phyloP scores from a whole-genome alignment of 2,797 vertebrate species.

The Chaetodon trifasciatus region DNA sequence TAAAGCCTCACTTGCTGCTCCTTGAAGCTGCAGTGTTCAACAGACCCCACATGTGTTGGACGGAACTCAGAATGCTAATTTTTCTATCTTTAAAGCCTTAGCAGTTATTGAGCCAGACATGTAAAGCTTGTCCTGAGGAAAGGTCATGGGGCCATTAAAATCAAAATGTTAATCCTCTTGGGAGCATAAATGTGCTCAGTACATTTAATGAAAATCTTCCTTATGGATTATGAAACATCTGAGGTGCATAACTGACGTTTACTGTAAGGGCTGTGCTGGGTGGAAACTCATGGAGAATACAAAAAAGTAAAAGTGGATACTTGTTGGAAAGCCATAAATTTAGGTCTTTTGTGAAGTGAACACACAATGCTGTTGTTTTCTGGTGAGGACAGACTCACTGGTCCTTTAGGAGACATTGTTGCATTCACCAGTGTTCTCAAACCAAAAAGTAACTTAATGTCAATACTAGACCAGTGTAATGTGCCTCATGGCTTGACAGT shows the following conservation, averaged over 20 bases:
- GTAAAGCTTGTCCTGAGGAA: not conserved
- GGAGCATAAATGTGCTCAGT: not conserved
- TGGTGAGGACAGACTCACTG: too few species aligned
- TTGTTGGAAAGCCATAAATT: not conserved
- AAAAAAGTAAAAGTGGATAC: not conserved
- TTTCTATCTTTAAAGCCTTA: not conserved
- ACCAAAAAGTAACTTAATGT: not conserved
- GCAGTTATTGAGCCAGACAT: not conserved
- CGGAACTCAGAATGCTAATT: constrained; percentile 1
- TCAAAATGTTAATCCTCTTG: not conserved
- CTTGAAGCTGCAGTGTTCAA: constrained; percentile 8
- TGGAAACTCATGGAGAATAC: not conserved
- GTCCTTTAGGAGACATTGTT: not conserved
- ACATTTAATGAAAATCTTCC: not conserved
- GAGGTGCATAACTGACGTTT: not conserved
- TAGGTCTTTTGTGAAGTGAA: not conserved
- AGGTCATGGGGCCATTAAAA: not conserved
- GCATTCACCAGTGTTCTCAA: not conserved
- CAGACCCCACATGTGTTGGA: constrained; percentile 13
- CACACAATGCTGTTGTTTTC: not conserved
- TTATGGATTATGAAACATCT: not conserved
- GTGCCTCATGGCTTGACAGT: too few species aligned
- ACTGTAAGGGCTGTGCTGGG: not conserved
- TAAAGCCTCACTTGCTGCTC: constrained; percentile 21
- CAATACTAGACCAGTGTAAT: too few species aligned